Conservation (phyloP, 2,888 invertebrate species). For the Eremobia ochroleuca region DNA sequence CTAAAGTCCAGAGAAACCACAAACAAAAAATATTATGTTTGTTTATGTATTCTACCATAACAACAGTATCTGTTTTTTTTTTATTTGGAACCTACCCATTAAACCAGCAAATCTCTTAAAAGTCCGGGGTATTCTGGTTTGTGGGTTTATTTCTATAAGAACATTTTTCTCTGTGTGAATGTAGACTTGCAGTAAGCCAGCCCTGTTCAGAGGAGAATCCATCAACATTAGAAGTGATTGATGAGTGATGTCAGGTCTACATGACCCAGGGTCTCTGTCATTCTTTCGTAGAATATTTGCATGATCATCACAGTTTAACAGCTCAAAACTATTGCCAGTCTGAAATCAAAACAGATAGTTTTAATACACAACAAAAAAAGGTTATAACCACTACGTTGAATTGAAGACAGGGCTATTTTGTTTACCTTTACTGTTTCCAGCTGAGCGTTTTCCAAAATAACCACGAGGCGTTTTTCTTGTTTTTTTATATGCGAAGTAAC, state of each 20-base stretch:
- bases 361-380: neutral
- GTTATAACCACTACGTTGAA: neutral
- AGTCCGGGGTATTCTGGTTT: constrained; percentile 98
- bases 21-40: neutral
- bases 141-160: constrained; percentile 98
- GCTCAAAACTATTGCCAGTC: constrained; percentile 96
- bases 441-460: constrained; percentile 98
- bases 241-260: constrained; percentile 99
- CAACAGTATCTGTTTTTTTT: neutral
- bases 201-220: constrained; percentile 99
- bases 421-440: constrained; percentile 98
- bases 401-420: neutral
- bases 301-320: constrained; percentile 98
- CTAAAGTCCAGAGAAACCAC: neutral
- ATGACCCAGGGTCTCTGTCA: constrained; percentile 96
- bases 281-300: constrained; percentile 95
- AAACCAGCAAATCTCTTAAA: constrained; percentile 99
- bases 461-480: constrained; percentile 97
- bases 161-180: constrained; percentile 98
- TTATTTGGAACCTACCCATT: constrained; percentile 93
- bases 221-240: constrained; percentile 99
- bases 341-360: constrained; percentile 81
- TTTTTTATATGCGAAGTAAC: constrained; percentile 95
- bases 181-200: constrained; percentile 98
- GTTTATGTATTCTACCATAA: neutral